phyloP scores from a whole-genome alignment of 2,797 vertebrate species.

The Epinephelus coioides region DNA sequence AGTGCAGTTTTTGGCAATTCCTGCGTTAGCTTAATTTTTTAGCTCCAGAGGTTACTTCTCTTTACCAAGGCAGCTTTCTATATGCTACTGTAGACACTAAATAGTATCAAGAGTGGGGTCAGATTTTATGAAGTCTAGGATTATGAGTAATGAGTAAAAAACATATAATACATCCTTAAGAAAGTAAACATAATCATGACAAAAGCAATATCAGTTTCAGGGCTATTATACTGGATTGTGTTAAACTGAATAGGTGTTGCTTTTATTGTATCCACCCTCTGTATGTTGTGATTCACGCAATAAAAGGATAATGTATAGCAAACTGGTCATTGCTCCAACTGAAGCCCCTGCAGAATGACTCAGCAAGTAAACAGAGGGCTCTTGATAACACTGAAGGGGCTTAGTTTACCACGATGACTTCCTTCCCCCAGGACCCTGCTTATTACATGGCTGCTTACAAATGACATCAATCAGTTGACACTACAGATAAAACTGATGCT shows the following conservation, averaged over 20 bases:
- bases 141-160: neutral
- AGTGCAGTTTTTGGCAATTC: too few relatives aligned
- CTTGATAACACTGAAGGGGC: constrained; percentile 24
- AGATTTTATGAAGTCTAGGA: neutral
- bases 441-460: constrained; percentile 20
- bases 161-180: neutral
- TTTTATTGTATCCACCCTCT: neutral
- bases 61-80: neutral
- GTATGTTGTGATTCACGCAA: constrained; percentile 7
- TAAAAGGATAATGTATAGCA: constrained; percentile 3
- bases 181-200: neutral
- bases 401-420: constrained; percentile 31
- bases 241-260: neutral
- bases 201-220: neutral
- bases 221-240: neutral
- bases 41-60: too few relatives aligned
- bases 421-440: constrained; percentile 10
- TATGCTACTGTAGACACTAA: neutral
- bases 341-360: constrained; percentile 42
- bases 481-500: neutral
- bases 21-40: too few relatives aligned
- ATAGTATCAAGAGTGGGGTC: neutral
- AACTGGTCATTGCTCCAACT: constrained; percentile 19
- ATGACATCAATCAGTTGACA: constrained; percentile 27
- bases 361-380: constrained; percentile 27